These are phyloP conservation scores for Mythimna lalbum DNA, from an alignment of 2,888 invertebrate species.

Conservation along the genomic window DNA sequence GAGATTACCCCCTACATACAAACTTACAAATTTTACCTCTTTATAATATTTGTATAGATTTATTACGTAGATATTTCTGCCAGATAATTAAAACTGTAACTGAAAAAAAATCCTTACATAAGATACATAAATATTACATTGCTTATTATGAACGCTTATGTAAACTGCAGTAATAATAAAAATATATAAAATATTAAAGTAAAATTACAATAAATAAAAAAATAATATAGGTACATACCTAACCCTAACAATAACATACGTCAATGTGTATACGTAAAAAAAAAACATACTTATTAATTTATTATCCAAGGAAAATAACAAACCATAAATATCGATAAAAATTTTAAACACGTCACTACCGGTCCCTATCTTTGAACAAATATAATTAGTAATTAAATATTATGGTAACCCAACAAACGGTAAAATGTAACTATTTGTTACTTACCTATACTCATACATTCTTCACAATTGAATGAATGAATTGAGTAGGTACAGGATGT, in stretches of 20 bases:
- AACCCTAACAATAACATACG: background rate
- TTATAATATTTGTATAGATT: too few species aligned
- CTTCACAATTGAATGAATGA: background rate
- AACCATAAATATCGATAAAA: constrained; percentile 10
- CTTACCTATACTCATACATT: too few species aligned
- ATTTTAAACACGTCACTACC: constrained; percentile 7
- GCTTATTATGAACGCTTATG: constrained; percentile 6
- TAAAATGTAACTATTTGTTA: background rate
- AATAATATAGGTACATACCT: background rate
- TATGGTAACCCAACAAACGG: background rate
- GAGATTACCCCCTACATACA: too few species aligned
- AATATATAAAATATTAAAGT: too few species aligned
- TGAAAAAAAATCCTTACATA: constrained; percentile 20
- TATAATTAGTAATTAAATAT: background rate
- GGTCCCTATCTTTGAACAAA: background rate
- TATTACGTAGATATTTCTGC: background rate
- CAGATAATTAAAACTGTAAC: background rate
- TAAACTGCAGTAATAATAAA: too few species aligned
- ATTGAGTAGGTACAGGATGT: background rate
- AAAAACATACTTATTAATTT: background rate
- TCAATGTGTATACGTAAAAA: background rate
- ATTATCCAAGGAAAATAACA: constrained; percentile 17
- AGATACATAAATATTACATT: constrained; percentile 10
- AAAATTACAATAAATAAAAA: background rate
- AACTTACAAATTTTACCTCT: too few species aligned